Evolutionary conservation across 1,140 invertebrate species (phyloP), one percentile per base, ranked within the genome.

Genomic region (Cyrtorhinus lividipennis): DNA sequence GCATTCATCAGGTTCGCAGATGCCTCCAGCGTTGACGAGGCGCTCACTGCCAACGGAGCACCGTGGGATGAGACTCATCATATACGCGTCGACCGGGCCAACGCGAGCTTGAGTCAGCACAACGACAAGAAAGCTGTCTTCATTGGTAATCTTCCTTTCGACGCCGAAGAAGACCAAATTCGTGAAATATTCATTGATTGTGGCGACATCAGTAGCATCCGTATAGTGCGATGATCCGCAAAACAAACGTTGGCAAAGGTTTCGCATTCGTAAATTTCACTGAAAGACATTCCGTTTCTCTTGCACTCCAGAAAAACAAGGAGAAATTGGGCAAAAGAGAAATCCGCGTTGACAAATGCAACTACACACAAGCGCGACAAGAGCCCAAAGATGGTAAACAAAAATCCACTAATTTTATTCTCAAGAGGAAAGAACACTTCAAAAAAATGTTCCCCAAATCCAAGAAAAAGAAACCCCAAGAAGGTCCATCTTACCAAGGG

Each of bases 141-240:
- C 71, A 69, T 92, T 61, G 87, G 87, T 71, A 85, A 85, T 74
- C 69, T 91, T 30, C 79, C 80, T 0, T 88, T 84, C 69, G 77
- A 77, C 60, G 68, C 83, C 15, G 80, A 83, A 65, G 87, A 90
- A 59, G 83, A 91, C 65, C 74, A 77, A 1, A 24, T 92, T 1
- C 79, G 85, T 70, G 72, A 77, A 5, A 75, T 82, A 62, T 92
- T 92, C 73, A 68, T 75, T 38, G 74, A 79, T n/a, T 92, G 87
- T 73, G 90, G 90, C 1, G 72, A 78, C 24, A 85, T 92, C 61
- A 73, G 77, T 20, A 81, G 79, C 27, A 80, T 92, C 1, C 74
- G 86, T 59, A 74, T 92, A 56, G 72, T 91, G 2, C 75, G 86
- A n/a, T n/a, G 70, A 84, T 92, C 72, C 75, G 74, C 30, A 71